Conservation (phyloP, 1,140 invertebrate genomes). For the Papilio helenus region DNA sequence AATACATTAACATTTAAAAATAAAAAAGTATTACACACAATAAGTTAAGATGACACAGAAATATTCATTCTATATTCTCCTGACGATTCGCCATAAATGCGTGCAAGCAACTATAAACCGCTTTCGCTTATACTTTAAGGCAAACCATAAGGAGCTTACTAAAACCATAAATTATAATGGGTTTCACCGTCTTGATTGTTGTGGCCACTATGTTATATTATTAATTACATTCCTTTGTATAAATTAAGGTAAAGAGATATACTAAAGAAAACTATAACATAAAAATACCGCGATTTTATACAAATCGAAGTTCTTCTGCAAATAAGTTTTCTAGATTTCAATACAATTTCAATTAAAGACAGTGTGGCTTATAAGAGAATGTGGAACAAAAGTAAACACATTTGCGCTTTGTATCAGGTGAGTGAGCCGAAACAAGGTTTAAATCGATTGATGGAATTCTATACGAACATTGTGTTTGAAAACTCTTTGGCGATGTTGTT, state of each 20-base stretch:
- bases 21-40: too few relatives aligned
- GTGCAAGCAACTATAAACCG: constrained; percentile 20
- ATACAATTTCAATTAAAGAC: too few relatives aligned
- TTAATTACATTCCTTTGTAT: constrained; percentile 38
- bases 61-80: too few relatives aligned
- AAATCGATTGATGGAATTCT: constrained; percentile 12
- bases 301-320: too few relatives aligned
- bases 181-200: constrained; percentile 46
- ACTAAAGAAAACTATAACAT: background rate
- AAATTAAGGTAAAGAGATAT: constrained; percentile 2
- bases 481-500: constrained; percentile 5
- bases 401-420: background rate
- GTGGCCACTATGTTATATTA: constrained; percentile 43
- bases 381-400: background rate
- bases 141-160: constrained; percentile 48
- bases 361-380: background rate
- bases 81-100: background rate
- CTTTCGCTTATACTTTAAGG: constrained; percentile 43
- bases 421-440: background rate
- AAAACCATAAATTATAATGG: constrained; percentile 50
- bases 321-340: too few relatives aligned
- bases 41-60: too few relatives aligned
- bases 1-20: too few relatives aligned
- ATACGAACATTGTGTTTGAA: constrained; percentile 13
- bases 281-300: background rate